phyloP scores from a whole-genome alignment of 2,888 invertebrate genomes.

The Poecilus cupreus region DNA sequence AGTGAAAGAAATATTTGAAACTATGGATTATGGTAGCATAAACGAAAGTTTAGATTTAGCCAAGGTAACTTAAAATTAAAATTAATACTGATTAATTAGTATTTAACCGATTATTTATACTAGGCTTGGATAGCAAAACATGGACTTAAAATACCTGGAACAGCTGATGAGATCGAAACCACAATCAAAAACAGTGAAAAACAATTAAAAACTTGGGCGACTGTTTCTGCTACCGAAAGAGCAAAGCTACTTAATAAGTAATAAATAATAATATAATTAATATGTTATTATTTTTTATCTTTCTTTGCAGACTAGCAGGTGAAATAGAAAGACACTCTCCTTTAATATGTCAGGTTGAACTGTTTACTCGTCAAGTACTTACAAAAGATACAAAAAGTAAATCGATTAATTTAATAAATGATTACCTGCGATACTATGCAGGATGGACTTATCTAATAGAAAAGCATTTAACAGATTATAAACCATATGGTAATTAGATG shows the following conservation, averaged over 20 bases:
- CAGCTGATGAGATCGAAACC: slow-evolving; percentile 64
- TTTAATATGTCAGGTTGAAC: slow-evolving; percentile 73
- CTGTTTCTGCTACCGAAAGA: slow-evolving; percentile 63
- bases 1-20: slow-evolving; percentile 65
- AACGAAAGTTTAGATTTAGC: slow-evolving; percentile 65
- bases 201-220: slow-evolving; percentile 61
- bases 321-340: slow-evolving; percentile 73
- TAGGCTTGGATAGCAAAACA: slow-evolving; percentile 67
- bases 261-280: neutral
- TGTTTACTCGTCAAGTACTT: slow-evolving; percentile 71
- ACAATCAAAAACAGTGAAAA: slow-evolving; percentile 63
- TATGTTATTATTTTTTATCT: neutral
- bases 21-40: slow-evolving; percentile 68
- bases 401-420: slow-evolving; percentile 71
- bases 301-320: slow-evolving; percentile 70
- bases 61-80: slow-evolving; percentile 63
- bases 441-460: slow-evolving; percentile 72
- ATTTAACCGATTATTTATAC: slow-evolving; percentile 63
- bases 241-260: slow-evolving; percentile 67
- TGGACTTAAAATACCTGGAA: neutral
- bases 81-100: slow-evolving; percentile 11
- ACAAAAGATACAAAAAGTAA: slow-evolving; percentile 71
- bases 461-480: slow-evolving; percentile 71
- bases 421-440: slow-evolving; percentile 75
- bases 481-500: slow-evolving; percentile 69